Base-by-base conservation (phyloP, 2,797 vertebrate genomes). In the Galagoides demidoff region DNA sequence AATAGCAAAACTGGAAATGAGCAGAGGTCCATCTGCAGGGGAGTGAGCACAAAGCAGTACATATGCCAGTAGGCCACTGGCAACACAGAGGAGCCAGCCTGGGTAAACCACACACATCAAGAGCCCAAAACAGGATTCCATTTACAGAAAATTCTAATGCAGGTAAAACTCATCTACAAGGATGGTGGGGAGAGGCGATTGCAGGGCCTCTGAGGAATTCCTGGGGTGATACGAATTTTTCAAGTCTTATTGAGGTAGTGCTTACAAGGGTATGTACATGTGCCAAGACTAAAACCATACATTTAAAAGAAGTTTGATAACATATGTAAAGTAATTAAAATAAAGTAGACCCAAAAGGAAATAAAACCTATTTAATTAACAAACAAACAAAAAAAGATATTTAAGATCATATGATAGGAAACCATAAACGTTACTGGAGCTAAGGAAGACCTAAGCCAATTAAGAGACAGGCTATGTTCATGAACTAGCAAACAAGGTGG, bases 1-100 rank as follows among this genome's bases (percentile, higher is more conserved):
- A 19, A 37, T 7, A 22, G 16, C 49, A 34, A 27, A 63, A 52
- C 43, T 27, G 64, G 37, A 27, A 55, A 49, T 5, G 23, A 10
- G 1, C 37, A 9, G 78, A 61, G n/a, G 55, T 22, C 76, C 63
- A 8, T 16, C 20, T 7, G 4, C 49, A 52, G 25, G 76, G 0
- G 2, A 55, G 37, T n/a, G 20, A 49, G 23, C 13, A 37, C 16
- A 29, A 34, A 5, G 31, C 3, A 12, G 31, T 14, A 52, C 1
- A 10, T 45, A 5, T 3, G 7, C 6, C 5, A 1, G 39, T 0
- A 7, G 20, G 49, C 25, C 5, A 20, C 4, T 17, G 23, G 19
- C 22, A 16, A 31, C 34, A 22, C 25, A 13, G 22, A 85, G 66
- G 49, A 39, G 1, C n/a, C 5, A 13, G 20, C 10, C 19, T 3